Base-by-base conservation (phyloP, 2,113 vertebrate species). In the Corythaeola cristata region DNA sequence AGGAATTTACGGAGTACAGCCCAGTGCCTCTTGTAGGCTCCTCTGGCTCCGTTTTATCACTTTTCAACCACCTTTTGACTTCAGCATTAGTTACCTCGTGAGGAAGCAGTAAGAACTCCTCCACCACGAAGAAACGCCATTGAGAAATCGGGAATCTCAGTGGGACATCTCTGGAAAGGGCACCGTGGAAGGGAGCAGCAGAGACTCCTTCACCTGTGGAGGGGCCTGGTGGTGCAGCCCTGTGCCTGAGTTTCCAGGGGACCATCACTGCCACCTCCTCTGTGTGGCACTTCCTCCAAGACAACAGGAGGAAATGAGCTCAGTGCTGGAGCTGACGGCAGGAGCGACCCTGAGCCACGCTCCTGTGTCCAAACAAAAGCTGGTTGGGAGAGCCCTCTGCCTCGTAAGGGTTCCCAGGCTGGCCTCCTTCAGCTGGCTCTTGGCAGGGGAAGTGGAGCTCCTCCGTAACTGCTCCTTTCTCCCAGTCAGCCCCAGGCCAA, bases 61-160 rank as follows among this genome's bases (percentile, higher is more conserved):
- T 76, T 22, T 86, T n/a, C 4, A 3, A 18, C 24, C 1, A 5
- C 12, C 10, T 52, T 9, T 90, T 58, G 10, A 86, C 81, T 77
- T 63, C 63, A 89, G 72, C 23, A 2, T 67, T 41, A 66, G 47
- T 45, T 92, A 77, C 28, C 45, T 74, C n/a, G 26, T 1, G 0
- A 71, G 35, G 26, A 67, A 37, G 17, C 0, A 2, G 23, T 45
- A 73, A 91, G 60, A 64, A 52, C 45, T 93, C 47, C 45, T 93
- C 47, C 0, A 0, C 28, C 35, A 15, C 0, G 3, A 69, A 58
- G 64, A 86, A 66, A 44, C 0, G 20, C 0, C 0, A 7, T 7
- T 56, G 63, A 69, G 37, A 62, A 66, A 23, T 16, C n/a, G 32
- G 17, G 63, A 67, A 9, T 22, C 50, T 86, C 3, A 0, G 26